Percentiles rank a stretch among this genome's conserved stretches.
These are phyloP conservation scores for Orestias chungarensis DNA, from an alignment of 2,797 vertebrate species.

Conservation along the genomic window DNA sequence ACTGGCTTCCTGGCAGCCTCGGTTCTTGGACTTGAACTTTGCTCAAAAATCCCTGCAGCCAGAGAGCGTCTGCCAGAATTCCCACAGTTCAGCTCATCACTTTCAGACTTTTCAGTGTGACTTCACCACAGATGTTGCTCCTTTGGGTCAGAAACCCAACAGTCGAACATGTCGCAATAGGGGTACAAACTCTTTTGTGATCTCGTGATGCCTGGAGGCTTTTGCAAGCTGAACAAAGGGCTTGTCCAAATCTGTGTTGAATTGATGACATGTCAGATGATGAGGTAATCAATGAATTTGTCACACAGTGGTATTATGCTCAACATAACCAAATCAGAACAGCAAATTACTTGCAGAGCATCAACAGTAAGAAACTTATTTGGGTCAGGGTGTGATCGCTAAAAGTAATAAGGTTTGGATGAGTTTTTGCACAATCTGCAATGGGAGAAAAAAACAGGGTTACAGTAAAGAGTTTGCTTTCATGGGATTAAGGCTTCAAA, in stretches of 20 bases:
- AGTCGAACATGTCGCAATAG: conserved; percentile 48
- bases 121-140: conserved; percentile 67
- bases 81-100: conserved; percentile 38
- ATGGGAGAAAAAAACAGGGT: conserved; percentile 11
- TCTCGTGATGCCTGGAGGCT: conserved; percentile 36
- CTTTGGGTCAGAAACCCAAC: conserved; percentile 34
- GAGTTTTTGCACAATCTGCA: conserved; percentile 50
- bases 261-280: background rate
- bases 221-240: background rate
- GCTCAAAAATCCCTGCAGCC: conserved; percentile 25
- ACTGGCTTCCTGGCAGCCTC: conserved; percentile 13
- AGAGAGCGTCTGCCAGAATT: conserved; percentile 18
- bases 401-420: conserved; percentile 39
- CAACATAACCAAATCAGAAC: conserved; percentile 1
- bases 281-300: background rate
- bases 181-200: background rate
- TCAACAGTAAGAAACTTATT: conserved; percentile 39
- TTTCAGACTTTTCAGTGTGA: conserved; percentile 32
- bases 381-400: conserved; percentile 42
- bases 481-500: conserved; percentile 10
- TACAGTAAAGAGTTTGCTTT: conserved; percentile 11
- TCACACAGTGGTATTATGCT: background rate
- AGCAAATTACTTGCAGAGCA: background rate
- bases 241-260: background rate
- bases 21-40: background rate